Conservation (phyloP, 35 echinoderm and acorn worm species). For the Diadema setosum region DNA sequence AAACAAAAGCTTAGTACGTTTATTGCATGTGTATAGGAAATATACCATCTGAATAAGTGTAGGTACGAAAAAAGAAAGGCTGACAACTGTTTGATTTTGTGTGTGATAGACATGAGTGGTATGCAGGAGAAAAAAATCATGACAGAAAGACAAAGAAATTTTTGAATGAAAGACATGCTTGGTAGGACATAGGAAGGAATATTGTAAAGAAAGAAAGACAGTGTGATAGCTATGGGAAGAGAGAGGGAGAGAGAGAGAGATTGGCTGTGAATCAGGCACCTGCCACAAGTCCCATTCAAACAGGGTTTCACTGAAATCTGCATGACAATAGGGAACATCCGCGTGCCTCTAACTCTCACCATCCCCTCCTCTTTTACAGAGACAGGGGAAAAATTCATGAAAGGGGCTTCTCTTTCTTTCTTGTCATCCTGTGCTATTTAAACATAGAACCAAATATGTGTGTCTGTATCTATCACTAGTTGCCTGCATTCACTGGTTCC, state of each 20-base stretch:
- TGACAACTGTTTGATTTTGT: too few species aligned
- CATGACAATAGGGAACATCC: conserved; percentile 3
- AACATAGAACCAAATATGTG: not conserved
- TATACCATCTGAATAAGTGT: too few species aligned
- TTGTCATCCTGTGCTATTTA: not conserved
- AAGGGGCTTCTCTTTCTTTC: not conserved
- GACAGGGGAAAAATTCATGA: too few species aligned
- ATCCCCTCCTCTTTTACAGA: not conserved
- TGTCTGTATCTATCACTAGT: not conserved
- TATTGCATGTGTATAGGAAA: too few species aligned
- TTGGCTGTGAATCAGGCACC: not conserved
- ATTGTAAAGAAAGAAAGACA: not conserved
- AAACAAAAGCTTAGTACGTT: too few species aligned
- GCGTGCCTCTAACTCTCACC: not conserved
- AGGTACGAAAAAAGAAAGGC: too few species aligned
- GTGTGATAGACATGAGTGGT: too few species aligned
- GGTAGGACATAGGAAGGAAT: not conserved
- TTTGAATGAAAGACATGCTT: too few species aligned
- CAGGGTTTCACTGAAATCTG: not conserved
- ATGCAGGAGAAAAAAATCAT: too few species aligned
- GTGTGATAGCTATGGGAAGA: not conserved
- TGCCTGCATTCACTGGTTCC: not conserved
- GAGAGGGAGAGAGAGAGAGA: not conserved
- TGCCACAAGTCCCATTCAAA: not conserved
- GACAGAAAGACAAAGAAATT: too few species aligned